A percentile compares a stretch with the other conserved stretches of the same genome.
These are phyloP conservation scores for Ridgeia piscesae DNA, from an alignment of 1,140 invertebrate genomes.

Conservation along the genomic window DNA sequence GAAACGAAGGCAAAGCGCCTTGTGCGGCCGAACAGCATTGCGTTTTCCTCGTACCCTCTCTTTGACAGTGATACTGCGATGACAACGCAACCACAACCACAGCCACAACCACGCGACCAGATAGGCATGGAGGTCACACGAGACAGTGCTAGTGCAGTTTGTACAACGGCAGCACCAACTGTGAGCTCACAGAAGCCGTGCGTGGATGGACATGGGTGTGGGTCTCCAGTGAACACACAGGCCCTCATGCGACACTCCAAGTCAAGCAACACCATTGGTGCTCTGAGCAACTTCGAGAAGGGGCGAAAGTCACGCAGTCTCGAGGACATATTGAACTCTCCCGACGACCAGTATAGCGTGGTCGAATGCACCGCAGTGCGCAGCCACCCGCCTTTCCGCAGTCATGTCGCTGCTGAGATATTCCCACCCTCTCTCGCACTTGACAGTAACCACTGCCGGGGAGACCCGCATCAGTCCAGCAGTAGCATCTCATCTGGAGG, in stretches of 20 bases:
- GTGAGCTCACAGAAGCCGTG: neutral
- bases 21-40: slow-evolving; percentile 54
- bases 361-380: neutral
- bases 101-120: neutral
- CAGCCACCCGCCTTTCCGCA: neutral
- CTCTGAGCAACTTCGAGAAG: neutral
- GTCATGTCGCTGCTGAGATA: neutral
- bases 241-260: neutral
- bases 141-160: neutral
- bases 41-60: slow-evolving; percentile 52
- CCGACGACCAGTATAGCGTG: neutral
- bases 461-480: slow-evolving; percentile 51
- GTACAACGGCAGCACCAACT: neutral
- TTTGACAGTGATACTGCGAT: slow-evolving; percentile 43
- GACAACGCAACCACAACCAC: neutral
- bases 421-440: slow-evolving; percentile 6
- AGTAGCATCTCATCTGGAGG: slow-evolving; percentile 53
- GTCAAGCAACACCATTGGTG: neutral
- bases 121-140: neutral
- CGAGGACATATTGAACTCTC: slow-evolving; percentile 50
- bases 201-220: slow-evolving; percentile 7
- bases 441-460: slow-evolving; percentile 39
- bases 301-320: slow-evolving; percentile 52
- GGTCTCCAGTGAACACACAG: neutral
- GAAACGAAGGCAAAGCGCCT: slow-evolving; percentile 47